Percentiles rank a stretch among this genome's conserved stretches.
These are phyloP conservation scores for Atherinomorus stipes DNA, from an alignment of 2,113 vertebrate genomes.

Conservation along the genomic window DNA sequence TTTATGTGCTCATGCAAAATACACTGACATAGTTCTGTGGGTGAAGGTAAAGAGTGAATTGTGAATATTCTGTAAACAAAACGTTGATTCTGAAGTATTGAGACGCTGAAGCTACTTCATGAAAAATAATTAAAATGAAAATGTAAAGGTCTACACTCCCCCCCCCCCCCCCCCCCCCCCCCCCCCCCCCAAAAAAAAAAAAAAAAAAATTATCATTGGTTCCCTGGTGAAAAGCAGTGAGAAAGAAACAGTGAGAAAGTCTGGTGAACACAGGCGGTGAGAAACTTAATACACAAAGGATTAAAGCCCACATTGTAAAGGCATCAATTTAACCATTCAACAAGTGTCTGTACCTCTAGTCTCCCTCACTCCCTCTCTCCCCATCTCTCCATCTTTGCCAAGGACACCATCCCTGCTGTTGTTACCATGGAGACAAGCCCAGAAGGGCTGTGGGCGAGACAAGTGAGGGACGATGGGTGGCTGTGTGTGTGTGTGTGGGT, in stretches of 20 bases:
- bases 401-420: constrained; percentile 79
- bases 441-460: constrained; percentile 80
- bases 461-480: constrained; percentile 76
- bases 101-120: constrained; percentile 21
- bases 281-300: constrained; percentile 38
- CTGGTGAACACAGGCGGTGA: constrained; percentile 3
- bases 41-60: background rate
- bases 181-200: no score
- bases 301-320: constrained; percentile 60
- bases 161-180: no score
- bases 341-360: constrained; percentile 65
- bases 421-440: constrained; percentile 81
- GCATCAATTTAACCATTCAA: constrained; percentile 70
- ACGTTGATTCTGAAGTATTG: background rate
- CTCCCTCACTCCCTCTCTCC: constrained; percentile 10
- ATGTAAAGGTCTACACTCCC: constrained; percentile 47
- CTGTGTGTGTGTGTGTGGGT: constrained; percentile 36
- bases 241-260: constrained; percentile 24
- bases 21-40: background rate
- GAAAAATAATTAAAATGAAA: constrained; percentile 48
- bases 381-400: constrained; percentile 72
- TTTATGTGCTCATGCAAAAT: background rate
- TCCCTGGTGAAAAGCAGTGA: constrained; percentile 25
- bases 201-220: no score
- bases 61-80: constrained; percentile 11